A percentile compares a stretch with the other conserved stretches of the same genome.
These are phyloP conservation scores for Strix uralensis DNA, from an alignment of 2,113 vertebrate species.

Conservation along the genomic window DNA sequence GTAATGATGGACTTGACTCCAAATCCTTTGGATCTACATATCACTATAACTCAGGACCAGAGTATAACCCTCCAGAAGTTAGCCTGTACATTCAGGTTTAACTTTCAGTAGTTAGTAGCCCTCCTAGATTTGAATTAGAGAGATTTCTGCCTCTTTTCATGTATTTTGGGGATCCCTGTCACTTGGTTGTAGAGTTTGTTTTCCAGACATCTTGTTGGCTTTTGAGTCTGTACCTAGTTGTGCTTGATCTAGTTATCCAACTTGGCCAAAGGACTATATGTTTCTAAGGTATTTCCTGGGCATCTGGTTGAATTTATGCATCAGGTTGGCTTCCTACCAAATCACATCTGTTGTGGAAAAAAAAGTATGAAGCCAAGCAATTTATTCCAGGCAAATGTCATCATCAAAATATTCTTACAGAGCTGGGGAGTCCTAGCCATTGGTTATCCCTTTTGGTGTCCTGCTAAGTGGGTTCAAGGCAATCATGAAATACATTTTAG, in stretches of 20 bases:
- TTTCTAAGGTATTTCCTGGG: slow-evolving; percentile 34
- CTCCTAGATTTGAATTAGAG: not conserved
- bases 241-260: not conserved
- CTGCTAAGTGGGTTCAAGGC: not conserved
- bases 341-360: not conserved
- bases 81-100: not conserved
- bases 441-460: not conserved
- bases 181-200: not conserved
- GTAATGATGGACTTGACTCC: not conserved
- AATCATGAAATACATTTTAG: not conserved
- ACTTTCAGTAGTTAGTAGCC: not conserved
- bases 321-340: slow-evolving; percentile 9
- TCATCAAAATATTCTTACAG: not conserved
- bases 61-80: not conserved
- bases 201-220: not conserved
- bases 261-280: not conserved
- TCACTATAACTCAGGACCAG: not conserved
- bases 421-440: not conserved
- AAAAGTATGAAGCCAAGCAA: not conserved
- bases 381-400: not conserved
- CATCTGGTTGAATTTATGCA: slow-evolving; percentile 28
- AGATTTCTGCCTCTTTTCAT: not conserved
- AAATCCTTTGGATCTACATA: not conserved
- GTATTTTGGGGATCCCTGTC: not conserved
- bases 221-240: not conserved